Evolutionary conservation across 2,797 vertebrate genomes (phyloP), one percentile per base, ranked within the genome.

Genomic region (Cyprinodon diabolis): DNA sequence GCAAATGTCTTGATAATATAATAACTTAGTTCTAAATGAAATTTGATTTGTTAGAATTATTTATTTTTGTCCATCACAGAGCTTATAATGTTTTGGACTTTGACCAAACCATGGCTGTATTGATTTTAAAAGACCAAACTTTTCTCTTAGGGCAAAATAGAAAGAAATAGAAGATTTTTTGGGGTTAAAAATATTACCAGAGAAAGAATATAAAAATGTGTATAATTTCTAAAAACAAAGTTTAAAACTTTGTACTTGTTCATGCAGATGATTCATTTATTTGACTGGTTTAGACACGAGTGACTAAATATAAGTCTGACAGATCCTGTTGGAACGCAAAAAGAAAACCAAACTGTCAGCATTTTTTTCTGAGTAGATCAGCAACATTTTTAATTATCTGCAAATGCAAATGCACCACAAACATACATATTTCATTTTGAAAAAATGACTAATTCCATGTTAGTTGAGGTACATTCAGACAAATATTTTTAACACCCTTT

Each of bases 81-180:
- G 69, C 66, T 83, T 81, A 69, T 77, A 43, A 76, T 82, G 63
- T 75, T 79, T 72, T 82, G 78, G 67, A 89, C 82, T 83, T 87
- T 85, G 13, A 75, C 25, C 66, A 15, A 25, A 40, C 35, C 23
- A 65, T 37, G 49, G 13, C 25, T 2, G 0, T 79, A 85, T 80
- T 71, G 75, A 90, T 85, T 79, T 79, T 63, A 68, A 81, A 30
- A 69, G 73, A 21, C 35, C 15, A 66, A 49, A 65, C 45, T 37
- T 30, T 62, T 9, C 48, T 0, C 0, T 21, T 67, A 56, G 9
- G 6, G 9, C 1, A 13, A 35, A 23, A 55, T 11, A 68, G 52
- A 48, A 37, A 17, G 4, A 52, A 30, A 47, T 6, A 66, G 72
- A 71, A 52, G 4, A 1, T n/a, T 7, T 21, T 63, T 52, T 49